Base-by-base conservation (phyloP, 2,113 vertebrate genomes). In the Barbus barbus region DNA sequence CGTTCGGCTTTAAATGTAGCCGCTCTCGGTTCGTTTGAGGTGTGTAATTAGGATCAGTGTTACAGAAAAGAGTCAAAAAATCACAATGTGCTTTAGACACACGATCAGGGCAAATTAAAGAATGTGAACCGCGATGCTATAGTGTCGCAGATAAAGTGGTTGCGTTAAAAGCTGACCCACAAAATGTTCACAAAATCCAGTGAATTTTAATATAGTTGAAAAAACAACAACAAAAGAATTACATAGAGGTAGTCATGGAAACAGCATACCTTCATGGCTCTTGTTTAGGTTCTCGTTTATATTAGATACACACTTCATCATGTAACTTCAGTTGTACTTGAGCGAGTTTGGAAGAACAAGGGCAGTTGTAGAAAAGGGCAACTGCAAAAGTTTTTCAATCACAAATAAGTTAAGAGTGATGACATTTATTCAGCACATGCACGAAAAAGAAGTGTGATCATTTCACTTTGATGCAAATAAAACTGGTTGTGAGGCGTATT, bases 41-140 rank as follows among this genome's bases (percentile, higher is more conserved):
- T 86, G 92, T 94, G 93, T 93, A 94, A 94, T 94, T 95, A 94
- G 92, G 92, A 94, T 94, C 93, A 92, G 86, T 86, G 91, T 92
- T 92, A 93, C 91, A 94, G 89, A 89, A 89, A 86, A 69, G 88
- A 93, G 92, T 93, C 90, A 93, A 73, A 81, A 82, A 73, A 81
- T 84, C 74, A 79, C 83, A 73, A 53, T 74, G 83, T 79, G 69
- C n/a, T n/a, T n/a, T n/a, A n/a, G n/a, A n/a, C n/a, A n/a, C n/a
- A n/a, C n/a, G n/a, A n/a, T n/a, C n/a, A n/a, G n/a, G n/a, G n/a
- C n/a, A n/a, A n/a, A 77, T 78, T 61, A 83, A 86, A 80, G 76
- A 69, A 83, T 53, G 2, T 22, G 28, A 22, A 31, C 9, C 3
- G n/a, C n/a, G n/a, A n/a, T n/a, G n/a, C n/a, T n/a, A n/a, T n/a